A percentile compares a stretch with the other conserved stretches of the same genome.
These are phyloP conservation scores for Branchipolynoe longqiensis DNA, from an alignment of 2,888 invertebrate genomes.

Conservation along the genomic window DNA sequence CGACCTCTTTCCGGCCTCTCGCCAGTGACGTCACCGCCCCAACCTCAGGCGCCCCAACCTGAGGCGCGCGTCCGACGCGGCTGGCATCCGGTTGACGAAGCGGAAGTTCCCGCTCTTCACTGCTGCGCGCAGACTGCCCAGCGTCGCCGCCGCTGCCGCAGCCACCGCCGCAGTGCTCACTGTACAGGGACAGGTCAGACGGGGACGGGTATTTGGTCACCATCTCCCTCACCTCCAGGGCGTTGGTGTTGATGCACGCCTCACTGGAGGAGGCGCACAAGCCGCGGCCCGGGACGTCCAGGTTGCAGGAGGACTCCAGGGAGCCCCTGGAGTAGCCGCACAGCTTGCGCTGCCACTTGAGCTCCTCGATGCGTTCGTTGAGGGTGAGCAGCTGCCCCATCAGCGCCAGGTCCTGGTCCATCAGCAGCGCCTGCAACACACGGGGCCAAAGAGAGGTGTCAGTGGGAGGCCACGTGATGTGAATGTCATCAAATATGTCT, in stretches of 20 bases:
- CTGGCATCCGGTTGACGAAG: not conserved
- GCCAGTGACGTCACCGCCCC: not conserved
- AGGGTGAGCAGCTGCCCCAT: constrained; percentile 79
- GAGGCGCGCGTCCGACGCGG: not conserved
- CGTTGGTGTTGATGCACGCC: not conserved
- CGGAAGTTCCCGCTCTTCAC: constrained; percentile 5
- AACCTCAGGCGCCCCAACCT: not conserved
- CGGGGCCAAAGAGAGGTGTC: constrained; percentile 38
- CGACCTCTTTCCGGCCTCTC: not conserved
- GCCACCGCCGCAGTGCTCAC: not conserved
- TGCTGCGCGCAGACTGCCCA: constrained; percentile 5
- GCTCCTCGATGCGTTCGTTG: constrained; percentile 78
- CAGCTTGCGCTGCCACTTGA: constrained; percentile 74
- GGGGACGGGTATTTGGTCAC: constrained; percentile 65
- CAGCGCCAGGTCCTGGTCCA: constrained; percentile 78
- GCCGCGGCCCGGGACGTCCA: constrained; percentile 4
- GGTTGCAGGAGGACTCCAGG: constrained; percentile 16
- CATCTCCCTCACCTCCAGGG: constrained; percentile 1
- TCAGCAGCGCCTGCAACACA: constrained; percentile 75
- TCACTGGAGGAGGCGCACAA: constrained; percentile 40
- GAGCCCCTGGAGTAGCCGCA: constrained; percentile 20
- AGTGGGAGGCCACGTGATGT: too few relatives aligned
- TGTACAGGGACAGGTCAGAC: constrained; percentile 64
- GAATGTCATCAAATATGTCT: too few relatives aligned
- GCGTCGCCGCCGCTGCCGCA: not conserved